Evolutionary conservation across 30 jellyfish, hydroid and myxozoan species (phyloP), one percentile per base, ranked within the genome.

Genomic region (Morbakka virulenta): DNA sequence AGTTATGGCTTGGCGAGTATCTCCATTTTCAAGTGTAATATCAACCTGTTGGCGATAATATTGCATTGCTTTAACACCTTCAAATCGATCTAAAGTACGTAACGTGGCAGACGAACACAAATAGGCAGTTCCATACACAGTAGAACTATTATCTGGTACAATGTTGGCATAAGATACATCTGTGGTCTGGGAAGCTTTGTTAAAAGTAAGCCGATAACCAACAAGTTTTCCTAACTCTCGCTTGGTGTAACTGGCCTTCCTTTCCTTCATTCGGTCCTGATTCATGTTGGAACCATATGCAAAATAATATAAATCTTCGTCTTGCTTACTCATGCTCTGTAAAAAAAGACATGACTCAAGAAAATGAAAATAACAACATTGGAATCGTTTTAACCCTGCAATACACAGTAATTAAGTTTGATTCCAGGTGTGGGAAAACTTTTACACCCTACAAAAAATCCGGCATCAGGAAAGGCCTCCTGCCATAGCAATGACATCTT

Each of bases 281-380:
- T 83, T 78, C 97, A 89, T 89, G 65, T 83, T 89, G 2, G 97
- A 82, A 0, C 97, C 97, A 71, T 76, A 89, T 0, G 97, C 93
- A 77, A 82, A 89, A 48, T 89, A 83, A 72, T n/a, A n/a, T n/a
- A n/a, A n/a, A n/a, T n/a, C n/a, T n/a, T n/a, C n/a, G n/a, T n/a
- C n/a, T n/a, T n/a, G n/a, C n/a, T n/a, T n/a, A n/a, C n/a, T n/a
- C n/a, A n/a, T n/a, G n/a, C n/a, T n/a, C n/a, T n/a, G n/a, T n/a
- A n/a, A n/a, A n/a, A n/a, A n/a, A n/a, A n/a, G n/a, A n/a, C n/a
- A n/a, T n/a, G n/a, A n/a, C n/a, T n/a, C n/a, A n/a, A n/a, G n/a
- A n/a, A n/a, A n/a, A n/a, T n/a, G n/a, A n/a, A n/a, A n/a, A n/a
- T n/a, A n/a, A n/a, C n/a, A n/a, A n/a, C n/a, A n/a, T n/a, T n/a